phyloP scores from a whole-genome alignment of 2,888 invertebrate species.

The Protodeltote pygarga region DNA sequence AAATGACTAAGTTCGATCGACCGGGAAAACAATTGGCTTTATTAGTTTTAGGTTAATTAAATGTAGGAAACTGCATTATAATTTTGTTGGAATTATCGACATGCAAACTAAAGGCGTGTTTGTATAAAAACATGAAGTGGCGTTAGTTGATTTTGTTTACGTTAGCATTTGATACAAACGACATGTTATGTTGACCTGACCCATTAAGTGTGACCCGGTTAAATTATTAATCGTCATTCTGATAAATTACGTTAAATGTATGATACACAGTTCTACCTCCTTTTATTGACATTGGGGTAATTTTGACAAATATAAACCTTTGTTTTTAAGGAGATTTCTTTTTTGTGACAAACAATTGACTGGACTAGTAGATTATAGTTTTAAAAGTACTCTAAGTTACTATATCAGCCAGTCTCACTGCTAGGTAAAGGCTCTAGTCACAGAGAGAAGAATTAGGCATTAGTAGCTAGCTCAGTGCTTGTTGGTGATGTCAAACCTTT shows the following conservation, averaged over 20 bases:
- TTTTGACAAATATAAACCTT: background rate
- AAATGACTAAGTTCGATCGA: too few relatives aligned
- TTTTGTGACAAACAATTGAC: too few relatives aligned
- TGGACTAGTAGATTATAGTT: too few relatives aligned
- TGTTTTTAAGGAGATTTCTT: background rate
- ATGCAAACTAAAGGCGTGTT: conserved; percentile 14
- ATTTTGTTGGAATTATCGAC: background rate
- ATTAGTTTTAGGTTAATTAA: too few relatives aligned
- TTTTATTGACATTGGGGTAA: background rate
- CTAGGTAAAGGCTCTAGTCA: too few relatives aligned
- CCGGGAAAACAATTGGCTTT: too few relatives aligned
- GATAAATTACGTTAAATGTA: conserved; percentile 51
- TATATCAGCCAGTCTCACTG: too few relatives aligned
- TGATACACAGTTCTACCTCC: conserved; percentile 8
- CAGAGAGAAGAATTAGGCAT: too few relatives aligned
- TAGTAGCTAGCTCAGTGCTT: too few relatives aligned
- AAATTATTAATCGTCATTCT: conserved; percentile 60
- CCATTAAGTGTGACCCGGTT: conserved; percentile 63
- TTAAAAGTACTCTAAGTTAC: too few relatives aligned
- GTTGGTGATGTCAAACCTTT: too few relatives aligned
- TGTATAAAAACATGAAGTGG: conserved; percentile 13
- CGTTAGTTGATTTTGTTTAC: conserved; percentile 47
- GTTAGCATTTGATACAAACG: conserved; percentile 42
- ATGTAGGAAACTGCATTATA: background rate
- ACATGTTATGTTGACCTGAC: conserved; percentile 56